These are phyloP conservation scores for Perizoma affinitatum DNA, from an alignment of 2,888 invertebrate species.

Conservation along the genomic window DNA sequence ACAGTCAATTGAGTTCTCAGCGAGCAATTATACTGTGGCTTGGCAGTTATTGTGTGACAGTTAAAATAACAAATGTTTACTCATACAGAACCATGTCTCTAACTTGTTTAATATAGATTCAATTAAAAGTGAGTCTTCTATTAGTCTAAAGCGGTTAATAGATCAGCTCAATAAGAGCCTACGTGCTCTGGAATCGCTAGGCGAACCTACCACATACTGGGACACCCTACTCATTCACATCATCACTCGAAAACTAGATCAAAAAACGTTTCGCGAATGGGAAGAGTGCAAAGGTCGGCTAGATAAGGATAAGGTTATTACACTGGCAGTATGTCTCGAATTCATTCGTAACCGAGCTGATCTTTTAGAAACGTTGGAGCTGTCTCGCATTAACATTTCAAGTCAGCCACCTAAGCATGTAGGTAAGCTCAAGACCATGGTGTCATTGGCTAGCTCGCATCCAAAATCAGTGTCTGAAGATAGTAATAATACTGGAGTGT, in stretches of 20 bases:
- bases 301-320: slow-evolving; percentile 3
- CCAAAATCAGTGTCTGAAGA: neutral
- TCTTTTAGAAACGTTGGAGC: slow-evolving; percentile 35
- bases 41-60: slow-evolving; percentile 39
- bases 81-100: slow-evolving; percentile 37
- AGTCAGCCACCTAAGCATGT: slow-evolving; percentile 4
- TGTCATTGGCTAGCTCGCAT: neutral
- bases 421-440: slow-evolving; percentile 7
- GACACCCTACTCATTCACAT: slow-evolving; percentile 42
- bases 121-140: slow-evolving; percentile 36
- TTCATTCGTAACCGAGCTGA: slow-evolving; percentile 31
- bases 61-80: slow-evolving; percentile 36
- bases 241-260: slow-evolving; percentile 38
- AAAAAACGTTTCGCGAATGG: slow-evolving; percentile 40
- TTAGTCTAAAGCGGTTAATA: slow-evolving; percentile 27
- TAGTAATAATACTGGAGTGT: neutral
- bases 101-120: slow-evolving; percentile 36
- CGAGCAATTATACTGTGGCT: slow-evolving; percentile 34
- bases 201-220: slow-evolving; percentile 38
- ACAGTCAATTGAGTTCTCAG: slow-evolving; percentile 34
- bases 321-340: neutral
- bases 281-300: slow-evolving; percentile 37
- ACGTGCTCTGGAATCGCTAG: slow-evolving; percentile 33
- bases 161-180: slow-evolving; percentile 41
- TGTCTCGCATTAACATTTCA: neutral